Percentiles rank a stretch among this genome's conserved stretches.
phyloP scores from a whole-genome alignment of 1,140 invertebrate genomes.

The Platyscapa corneri region DNA sequence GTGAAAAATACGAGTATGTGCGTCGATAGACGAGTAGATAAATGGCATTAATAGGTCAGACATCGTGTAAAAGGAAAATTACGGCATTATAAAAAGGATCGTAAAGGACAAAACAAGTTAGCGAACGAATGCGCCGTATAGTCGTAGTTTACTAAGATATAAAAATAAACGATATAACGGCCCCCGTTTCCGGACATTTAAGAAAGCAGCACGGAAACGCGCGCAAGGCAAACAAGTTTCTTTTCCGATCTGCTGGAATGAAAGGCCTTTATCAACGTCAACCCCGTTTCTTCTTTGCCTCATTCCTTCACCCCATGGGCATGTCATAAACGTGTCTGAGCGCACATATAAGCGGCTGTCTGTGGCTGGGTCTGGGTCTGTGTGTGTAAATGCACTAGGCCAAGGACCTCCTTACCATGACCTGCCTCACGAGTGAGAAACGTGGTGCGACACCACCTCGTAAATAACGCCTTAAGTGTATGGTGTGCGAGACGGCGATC shows the following conservation, averaged over 20 bases:
- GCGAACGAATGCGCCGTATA: neutral
- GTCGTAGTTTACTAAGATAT: conserved; percentile 18
- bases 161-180: conserved; percentile 37
- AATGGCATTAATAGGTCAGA: conserved; percentile 28
- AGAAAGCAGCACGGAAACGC: conserved; percentile 8
- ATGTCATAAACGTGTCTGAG: conserved; percentile 37
- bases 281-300: neutral
- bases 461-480: conserved; percentile 45
- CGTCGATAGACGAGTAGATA: conserved; percentile 2
- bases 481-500: neutral
- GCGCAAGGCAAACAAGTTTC: conserved; percentile 15
- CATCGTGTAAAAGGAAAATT: conserved; percentile 35
- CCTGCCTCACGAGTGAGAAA: conserved; percentile 24
- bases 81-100: conserved; percentile 46
- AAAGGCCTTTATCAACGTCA: conserved; percentile 35
- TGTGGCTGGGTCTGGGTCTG: too few relatives aligned
- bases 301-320: neutral
- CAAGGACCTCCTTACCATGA: conserved; percentile 39
- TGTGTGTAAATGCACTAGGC: conserved; percentile 32
- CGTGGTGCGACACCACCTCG: conserved; percentile 29
- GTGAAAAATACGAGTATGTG: neutral
- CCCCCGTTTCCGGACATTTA: conserved; percentile 23
- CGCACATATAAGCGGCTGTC: neutral
- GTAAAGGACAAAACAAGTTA: conserved; percentile 33
- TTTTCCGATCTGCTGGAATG: conserved; percentile 29